Evolutionary conservation across 2,797 vertebrate genomes (phyloP), one percentile per base, ranked within the genome.

Genomic region (Acanthis flammea): DNA sequence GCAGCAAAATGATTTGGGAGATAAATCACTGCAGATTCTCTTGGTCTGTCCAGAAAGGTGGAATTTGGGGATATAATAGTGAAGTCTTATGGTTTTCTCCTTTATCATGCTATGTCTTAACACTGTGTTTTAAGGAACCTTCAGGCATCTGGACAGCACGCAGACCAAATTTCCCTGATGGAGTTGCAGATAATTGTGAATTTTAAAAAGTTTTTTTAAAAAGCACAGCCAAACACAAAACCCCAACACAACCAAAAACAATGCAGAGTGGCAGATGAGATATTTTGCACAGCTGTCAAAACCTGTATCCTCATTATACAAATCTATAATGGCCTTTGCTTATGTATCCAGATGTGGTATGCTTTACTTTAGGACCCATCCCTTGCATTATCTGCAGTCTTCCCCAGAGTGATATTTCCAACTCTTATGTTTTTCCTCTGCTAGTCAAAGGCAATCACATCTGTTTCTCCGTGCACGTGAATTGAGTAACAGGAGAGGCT

Each of bases 271-370:
- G 7, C 19, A 86, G 37, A 35, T 81, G 51, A 54, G 30, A 30
- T 42, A 41, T 54, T 82, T 76, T 89, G 19, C 39, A 50, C 30
- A 86, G 39, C 50, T 68, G 48, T 91, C 61, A 86, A 82, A 77
- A 85, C 54, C 33, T 74, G 1, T 12, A 23, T 70, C 67, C 55
- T 87, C 15, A 4, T 63, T 91, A 21, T 35, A 45, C 12, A 74
- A 77, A 86, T 65, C 37, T 68, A 2, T 78, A 80, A 41, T 35
- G 39, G 9, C 14, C 58, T 94, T 87, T 94, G 27, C 42, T 93
- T 95, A 42, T 2, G 0, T 75, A 37, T 47, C 22, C 62, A 89
- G 45, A 42, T 85, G 57, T 2, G 2, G 16, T 60, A 50, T 61
- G 27, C 61, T 86, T 85, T 57, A 47, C 28, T 41, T 74, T 62